These are phyloP conservation scores for Hycleus cichorii DNA, from an alignment of 1,140 invertebrate species.

Conservation along the genomic window DNA sequence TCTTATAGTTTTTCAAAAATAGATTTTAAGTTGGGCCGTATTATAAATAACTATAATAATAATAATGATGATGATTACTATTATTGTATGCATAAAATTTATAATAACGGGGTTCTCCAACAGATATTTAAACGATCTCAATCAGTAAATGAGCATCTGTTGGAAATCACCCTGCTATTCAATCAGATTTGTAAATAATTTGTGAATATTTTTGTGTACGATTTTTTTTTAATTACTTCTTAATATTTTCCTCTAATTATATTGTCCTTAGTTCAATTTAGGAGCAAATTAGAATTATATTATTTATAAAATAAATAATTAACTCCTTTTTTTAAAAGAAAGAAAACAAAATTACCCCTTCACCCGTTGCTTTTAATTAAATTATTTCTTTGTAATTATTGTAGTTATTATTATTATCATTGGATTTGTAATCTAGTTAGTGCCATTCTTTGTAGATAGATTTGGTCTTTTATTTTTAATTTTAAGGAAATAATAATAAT, in stretches of 20 bases:
- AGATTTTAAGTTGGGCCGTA: neutral
- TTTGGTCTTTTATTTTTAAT: constrained; percentile 3
- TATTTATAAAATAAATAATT: constrained; percentile 19
- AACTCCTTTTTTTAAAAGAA: constrained; percentile 18
- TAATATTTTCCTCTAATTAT: constrained; percentile 20
- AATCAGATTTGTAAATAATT: constrained; percentile 17
- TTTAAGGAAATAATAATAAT: constrained; percentile 7
- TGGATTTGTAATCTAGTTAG: constrained; percentile 13
- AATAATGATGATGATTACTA: too few relatives aligned
- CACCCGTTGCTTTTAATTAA: neutral
- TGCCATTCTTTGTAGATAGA: constrained; percentile 31
- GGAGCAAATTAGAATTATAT: constrained; percentile 3
- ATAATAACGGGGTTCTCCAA: constrained; percentile 11
- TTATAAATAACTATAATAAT: too few relatives aligned
- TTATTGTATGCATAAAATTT: neutral
- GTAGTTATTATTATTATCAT: constrained; percentile 16
- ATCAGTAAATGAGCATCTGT: constrained; percentile 8
- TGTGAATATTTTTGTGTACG: constrained; percentile 26
- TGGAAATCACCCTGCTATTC: constrained; percentile 8
- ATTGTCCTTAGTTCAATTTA: constrained; percentile 10
- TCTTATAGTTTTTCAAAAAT: neutral
- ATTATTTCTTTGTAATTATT: constrained; percentile 11
- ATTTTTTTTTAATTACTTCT: neutral
- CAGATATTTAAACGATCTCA: constrained; percentile 28
- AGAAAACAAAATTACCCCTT: neutral